phyloP scores from a whole-genome alignment of 1,140 invertebrate species.

The Eurytemora carolleeae region DNA sequence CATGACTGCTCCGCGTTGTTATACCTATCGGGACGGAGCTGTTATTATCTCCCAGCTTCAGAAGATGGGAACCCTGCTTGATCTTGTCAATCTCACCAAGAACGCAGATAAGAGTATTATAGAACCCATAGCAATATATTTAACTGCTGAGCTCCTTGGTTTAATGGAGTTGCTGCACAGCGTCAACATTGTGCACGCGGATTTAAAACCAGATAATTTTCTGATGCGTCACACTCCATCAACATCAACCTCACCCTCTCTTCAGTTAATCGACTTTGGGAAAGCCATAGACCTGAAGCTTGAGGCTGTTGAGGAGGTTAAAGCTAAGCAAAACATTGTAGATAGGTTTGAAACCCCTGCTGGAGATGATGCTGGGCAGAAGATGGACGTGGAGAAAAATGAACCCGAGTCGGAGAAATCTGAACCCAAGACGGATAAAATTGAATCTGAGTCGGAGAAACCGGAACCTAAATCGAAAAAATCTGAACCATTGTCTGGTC shows the following conservation, averaged over 20 bases:
- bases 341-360: no score
- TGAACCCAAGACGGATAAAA: no score
- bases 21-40: not conserved
- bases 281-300: not conserved
- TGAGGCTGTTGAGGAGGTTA: not conserved
- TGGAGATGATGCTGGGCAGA: no score
- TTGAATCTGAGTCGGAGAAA: no score
- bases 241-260: not conserved
- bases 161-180: not conserved
- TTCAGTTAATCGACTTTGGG: not conserved
- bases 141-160: not conserved
- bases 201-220: not conserved
- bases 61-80: not conserved
- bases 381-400: no score
- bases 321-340: no score
- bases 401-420: no score
- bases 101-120: not conserved
- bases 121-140: not conserved
- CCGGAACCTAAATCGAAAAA: no score
- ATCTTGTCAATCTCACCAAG: not conserved
- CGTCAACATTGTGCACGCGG: not conserved
- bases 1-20: not conserved
- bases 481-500: no score
- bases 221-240: not conserved
- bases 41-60: not conserved